Evolutionary conservation across 2,888 invertebrate genomes (phyloP), one percentile per base, ranked within the genome.

Genomic region (Mesorhabditis belari): DNA sequence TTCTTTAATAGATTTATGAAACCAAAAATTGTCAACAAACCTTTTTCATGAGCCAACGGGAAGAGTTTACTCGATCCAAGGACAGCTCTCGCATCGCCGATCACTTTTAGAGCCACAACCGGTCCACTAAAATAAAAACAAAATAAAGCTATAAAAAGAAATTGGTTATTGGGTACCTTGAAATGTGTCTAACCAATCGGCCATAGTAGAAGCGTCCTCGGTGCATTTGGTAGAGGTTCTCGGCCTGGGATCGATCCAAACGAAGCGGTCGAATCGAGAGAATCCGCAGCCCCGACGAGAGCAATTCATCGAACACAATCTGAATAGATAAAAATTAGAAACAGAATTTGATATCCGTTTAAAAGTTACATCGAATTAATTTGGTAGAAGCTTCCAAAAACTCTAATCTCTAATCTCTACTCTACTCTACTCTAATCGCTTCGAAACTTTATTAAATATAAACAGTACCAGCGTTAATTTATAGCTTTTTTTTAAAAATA

Each of bases 1-100:
- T n/a, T n/a, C n/a, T n/a, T n/a, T n/a, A n/a, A n/a, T 92, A 92
- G 59, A 88, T 86, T 61, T 87, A 86, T 78, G 88, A 89, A 64
- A 90, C 88, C 0, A 90, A 88, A 81, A 87, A 88, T 79, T 85
- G 89, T 0, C 55, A 1, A 9, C 35, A 55, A 60, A 23, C 28
- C 28, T 2, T 25, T 23, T 3, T 57, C 57, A 35, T 62, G 56
- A 17, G 53, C 49, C 19, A 70, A 49, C 9, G 69, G 67, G 65
- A 64, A 67, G 9, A 68, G 57, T 28, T 61, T 62, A 57, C 67
- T 70, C 24, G 64, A 63, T 17, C 71, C 70, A 49, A 73, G 66
- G 6, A 57, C 54, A 19, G 63, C 27, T 5, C 71, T 57, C 4
- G 65, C 62, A 27, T 64, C 66, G 29, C 71, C 71, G n/a, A 25